These are phyloP conservation scores for Cotesia glomerata DNA, from an alignment of 1,140 invertebrate genomes.

Conservation along the genomic window DNA sequence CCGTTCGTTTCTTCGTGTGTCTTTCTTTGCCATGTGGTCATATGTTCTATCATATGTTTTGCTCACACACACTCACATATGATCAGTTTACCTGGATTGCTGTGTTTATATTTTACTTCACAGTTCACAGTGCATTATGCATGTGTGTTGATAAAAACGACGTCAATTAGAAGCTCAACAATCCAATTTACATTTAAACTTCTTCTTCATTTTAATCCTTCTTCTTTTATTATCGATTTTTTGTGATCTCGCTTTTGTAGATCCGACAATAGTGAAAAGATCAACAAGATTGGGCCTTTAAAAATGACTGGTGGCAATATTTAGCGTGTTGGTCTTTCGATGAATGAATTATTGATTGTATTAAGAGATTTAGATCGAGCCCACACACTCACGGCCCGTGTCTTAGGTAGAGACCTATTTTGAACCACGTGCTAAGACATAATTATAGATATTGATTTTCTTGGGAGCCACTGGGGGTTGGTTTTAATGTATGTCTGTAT, in stretches of 20 bases:
- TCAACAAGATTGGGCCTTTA: too few relatives aligned
- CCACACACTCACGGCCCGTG: background rate
- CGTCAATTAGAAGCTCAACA: too few relatives aligned
- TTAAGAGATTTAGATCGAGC: background rate
- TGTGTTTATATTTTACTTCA: background rate
- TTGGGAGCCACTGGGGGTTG: conserved; percentile 20
- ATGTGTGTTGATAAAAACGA: too few relatives aligned
- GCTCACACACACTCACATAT: background rate
- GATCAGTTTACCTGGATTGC: background rate
- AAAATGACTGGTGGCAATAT: too few relatives aligned
- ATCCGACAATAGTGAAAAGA: too few relatives aligned
- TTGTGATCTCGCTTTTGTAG: too few relatives aligned
- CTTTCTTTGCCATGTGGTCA: conserved; percentile 32
- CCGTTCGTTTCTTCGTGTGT: conserved; percentile 6
- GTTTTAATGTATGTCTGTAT: conserved; percentile 3
- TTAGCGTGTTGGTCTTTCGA: too few relatives aligned
- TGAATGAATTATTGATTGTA: background rate
- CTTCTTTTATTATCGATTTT: too few relatives aligned
- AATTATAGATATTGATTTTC: conserved; percentile 54
- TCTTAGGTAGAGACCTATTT: conserved; percentile 2
- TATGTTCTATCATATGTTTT: conserved; percentile 41
- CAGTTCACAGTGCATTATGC: too few relatives aligned
- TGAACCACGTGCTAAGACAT: conserved; percentile 41
- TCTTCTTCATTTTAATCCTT: background rate
- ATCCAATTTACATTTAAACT: too few relatives aligned